Evolutionary conservation across 2,888 invertebrate genomes (phyloP), one percentile per base, ranked within the genome.

Genomic region (Drosophila macrospina): DNA sequence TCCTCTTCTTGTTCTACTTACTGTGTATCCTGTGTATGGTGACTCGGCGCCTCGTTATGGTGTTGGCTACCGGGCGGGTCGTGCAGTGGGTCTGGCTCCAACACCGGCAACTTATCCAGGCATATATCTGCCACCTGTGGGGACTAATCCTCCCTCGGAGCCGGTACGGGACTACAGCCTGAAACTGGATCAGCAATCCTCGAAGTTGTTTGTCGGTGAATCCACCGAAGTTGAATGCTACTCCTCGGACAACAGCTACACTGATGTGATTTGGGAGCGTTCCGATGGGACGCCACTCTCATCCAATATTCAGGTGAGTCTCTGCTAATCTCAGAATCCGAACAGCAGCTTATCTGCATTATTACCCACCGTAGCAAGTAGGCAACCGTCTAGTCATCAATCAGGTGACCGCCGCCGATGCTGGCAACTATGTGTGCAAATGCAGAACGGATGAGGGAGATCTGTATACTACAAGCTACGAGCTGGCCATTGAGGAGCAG

Each of bases 401-500:
- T 0, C 95, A 97, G 86, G 94, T 97, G 0, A 94, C 94, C 85
- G 92, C 94, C 0, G 93, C 95, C 0, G 98, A 99, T 92, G 96
- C 97, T 39, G 99, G 98, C 41, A 94, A 94, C 63, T 99, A 98
- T 91, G 94, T 97, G 36, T 99, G 99, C 91, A 91, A 94, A 85
- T 93, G 95, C 92, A 91, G 94, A 87, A 93, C 94, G 75, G 83
- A 92, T 79, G 90, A 94, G 87, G 87, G 93, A 63, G 88, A 93
- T 90, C 91, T 95, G 85, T 91, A 93, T 78, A 86, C 93, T 15
- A 92, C 92, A 60, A 93, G 92, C 78, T 94, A 93, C 37, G 93
- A 93, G 82, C 93, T 94, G 75, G 91, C 85, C 55, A 89, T 92
- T 50, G 90, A 90, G 74, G 84, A 79, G 48, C 66, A 80, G 32